These are phyloP conservation scores for Porites lobata DNA, from an alignment of 92 coral and sea anemone species.

Conservation along the genomic window DNA sequence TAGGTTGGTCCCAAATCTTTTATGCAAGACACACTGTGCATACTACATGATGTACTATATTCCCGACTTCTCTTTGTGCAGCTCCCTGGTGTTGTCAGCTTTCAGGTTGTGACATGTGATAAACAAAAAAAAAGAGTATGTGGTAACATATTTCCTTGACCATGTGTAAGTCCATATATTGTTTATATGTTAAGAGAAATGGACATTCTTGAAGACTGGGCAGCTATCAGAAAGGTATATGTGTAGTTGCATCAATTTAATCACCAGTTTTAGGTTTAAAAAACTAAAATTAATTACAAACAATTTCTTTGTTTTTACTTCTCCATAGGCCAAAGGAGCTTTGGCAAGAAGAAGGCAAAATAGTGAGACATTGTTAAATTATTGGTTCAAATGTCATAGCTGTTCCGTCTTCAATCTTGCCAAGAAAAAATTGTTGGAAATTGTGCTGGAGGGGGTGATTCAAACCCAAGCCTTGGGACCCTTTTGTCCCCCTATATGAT, in stretches of 20 bases:
- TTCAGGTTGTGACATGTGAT: background rate
- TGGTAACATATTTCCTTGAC: constrained; percentile 53
- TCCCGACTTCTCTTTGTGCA: too few species aligned
- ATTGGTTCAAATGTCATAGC: background rate
- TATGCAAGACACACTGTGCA: too few species aligned
- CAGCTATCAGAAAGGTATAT: constrained; percentile 96
- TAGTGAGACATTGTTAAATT: constrained; percentile 63
- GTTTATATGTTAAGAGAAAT: constrained; percentile 98
- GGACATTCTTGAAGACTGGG: constrained; percentile 99
- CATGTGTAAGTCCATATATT: constrained; percentile 87
- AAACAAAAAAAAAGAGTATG: fast-evolving
- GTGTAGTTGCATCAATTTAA: background rate
- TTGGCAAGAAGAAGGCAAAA: constrained; percentile 94
- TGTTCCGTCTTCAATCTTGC: background rate
- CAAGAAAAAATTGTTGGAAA: background rate
- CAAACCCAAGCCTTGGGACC: too few species aligned
- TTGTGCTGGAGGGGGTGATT: too few species aligned
- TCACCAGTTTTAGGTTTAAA: background rate
- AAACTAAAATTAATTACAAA: background rate
- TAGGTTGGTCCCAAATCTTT: too few species aligned
- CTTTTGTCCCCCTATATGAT: too few species aligned
- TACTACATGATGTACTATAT: too few species aligned
- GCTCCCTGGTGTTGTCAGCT: too few species aligned
- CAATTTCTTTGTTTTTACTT: background rate
- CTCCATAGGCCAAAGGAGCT: constrained; percentile 95